Evolutionary conservation across 2,797 vertebrate genomes (phyloP), one percentile per base, ranked within the genome.

Genomic region (Schizopygopsis pylzovi): DNA sequence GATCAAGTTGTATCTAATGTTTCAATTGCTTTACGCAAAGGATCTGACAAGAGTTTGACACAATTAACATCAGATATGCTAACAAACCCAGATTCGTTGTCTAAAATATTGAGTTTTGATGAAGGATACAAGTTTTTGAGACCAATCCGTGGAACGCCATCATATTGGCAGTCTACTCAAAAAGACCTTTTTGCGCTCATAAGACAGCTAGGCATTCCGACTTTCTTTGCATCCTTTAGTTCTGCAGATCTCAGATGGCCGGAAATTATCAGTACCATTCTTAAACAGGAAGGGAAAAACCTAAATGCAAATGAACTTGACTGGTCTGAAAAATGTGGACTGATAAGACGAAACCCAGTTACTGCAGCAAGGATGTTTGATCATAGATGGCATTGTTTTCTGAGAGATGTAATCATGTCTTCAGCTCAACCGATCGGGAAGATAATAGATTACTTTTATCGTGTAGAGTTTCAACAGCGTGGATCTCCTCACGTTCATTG

Each of bases 1-100:
- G 43, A 83, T 63, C 70, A 76, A 63, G 7, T 83, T 45, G 54
- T 76, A 1, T 76, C 82, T 22, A 63, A 76, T 18, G 82, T 83
- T 0, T 75, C 54, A 9, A 47, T 76, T 37, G 45, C 68, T 6
- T 2, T 39, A 11, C 33, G 72, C 15, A 76, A 76, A 76, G 72
- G 72, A 12, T 43, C 4, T 39, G 28, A 56, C 52, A 49, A 76
- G 5, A 7, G 28, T 28, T 28, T 28, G 28, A 28, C 28, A 28
- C 28, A 1, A 28, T 28, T 54, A n/a, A 82, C 47, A 13, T 15
- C n/a, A 71, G 16, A 70, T 22, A 71, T 71, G 28, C 16, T 49
- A 37, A 52, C 47, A 4, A 56, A 43, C 25, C n/a, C 16, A 28
- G n/a, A 47, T 39, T 73, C 49, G 2, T 59, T 61, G 0, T 7